Base-by-base conservation (phyloP, 2,888 invertebrate species). In the Pandemis heparana region DNA sequence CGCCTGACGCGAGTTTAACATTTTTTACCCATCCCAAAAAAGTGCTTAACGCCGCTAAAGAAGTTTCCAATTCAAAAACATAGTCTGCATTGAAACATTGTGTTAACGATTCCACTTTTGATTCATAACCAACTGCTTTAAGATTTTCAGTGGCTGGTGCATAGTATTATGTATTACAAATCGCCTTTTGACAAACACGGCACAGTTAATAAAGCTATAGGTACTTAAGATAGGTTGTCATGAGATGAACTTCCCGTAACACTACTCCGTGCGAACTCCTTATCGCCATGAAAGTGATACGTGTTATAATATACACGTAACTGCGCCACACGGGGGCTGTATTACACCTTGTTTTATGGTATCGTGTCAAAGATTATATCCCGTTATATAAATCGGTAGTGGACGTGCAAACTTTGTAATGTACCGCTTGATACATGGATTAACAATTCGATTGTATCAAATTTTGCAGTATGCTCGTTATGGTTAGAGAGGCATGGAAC, bases 221-320 rank as follows among this genome's bases (percentile, higher is more conserved):
- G n/a, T n/a, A 8, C n/a, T 16, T 46, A 46, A 5, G 63, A 23
- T 43, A 16, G 14, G 38, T 10, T 38, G 51, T 51, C 51, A 38
- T 7, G 46, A 46, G 64, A 51, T 65, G 38, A 51, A 65, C 48
- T 65, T 65, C 65, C 65, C 51, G 65, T 65, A 65, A 65, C 38
- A 7, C 48, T n/a, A 65, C 38, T 9, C 65, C 51, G 48, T 65
- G 65, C 38, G 65, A 51, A 51, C 32, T 65, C 65, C 51, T n/a
- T 51, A 65, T 48, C 65, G 51, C 65, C n/a, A 51, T 65, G 65
- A 65, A 65, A 51, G 51, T 4, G 65, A 65, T 65, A 65, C 65
- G 16, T 48, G 64, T 64, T n/a, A 64, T 38, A 63, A 63, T 16
- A 51, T 16, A 38, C 63, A 65, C 64, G 64, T 38, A 64, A 64